phyloP scores from a whole-genome alignment of 2,888 invertebrate species.

The Furcula furcula region DNA sequence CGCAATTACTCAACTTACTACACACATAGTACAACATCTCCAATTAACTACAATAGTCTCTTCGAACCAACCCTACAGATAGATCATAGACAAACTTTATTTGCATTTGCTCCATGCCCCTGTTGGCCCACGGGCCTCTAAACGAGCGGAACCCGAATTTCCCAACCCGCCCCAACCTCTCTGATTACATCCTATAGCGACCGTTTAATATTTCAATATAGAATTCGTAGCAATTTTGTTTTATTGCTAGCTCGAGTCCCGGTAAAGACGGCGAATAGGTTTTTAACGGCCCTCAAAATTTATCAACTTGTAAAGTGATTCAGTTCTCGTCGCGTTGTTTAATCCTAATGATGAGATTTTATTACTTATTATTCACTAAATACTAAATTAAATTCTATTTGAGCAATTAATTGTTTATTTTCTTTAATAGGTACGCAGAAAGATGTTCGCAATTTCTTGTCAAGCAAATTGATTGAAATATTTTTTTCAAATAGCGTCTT shows the following conservation, averaged over 20 bases:
- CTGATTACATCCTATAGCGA: conserved; percentile 37
- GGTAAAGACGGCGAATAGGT: conserved; percentile 5
- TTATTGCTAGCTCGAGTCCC: conserved; percentile 14
- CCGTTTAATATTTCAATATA: conserved; percentile 47
- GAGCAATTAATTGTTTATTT: too few species aligned
- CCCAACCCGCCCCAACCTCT: conserved; percentile 2
- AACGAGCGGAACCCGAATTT: not conserved
- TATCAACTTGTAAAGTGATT: conserved; percentile 21
- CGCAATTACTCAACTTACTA: too few species aligned
- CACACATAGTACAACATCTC: too few species aligned
- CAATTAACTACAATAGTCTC: too few species aligned
- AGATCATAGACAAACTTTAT: too few species aligned
- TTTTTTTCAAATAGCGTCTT: too few species aligned
- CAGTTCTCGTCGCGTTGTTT: conserved; percentile 6
- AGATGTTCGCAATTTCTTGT: too few species aligned
- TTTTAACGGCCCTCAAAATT: conserved; percentile 9
- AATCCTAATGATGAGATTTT: conserved; percentile 5
- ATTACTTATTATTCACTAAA: conserved; percentile 2
- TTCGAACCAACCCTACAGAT: too few species aligned
- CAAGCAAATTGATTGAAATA: too few species aligned
- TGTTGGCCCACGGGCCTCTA: not conserved
- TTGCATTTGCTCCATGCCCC: too few species aligned
- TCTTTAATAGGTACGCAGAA: too few species aligned
- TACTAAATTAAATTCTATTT: too few species aligned
- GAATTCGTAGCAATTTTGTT: conserved; percentile 31